A percentile compares a stretch with the other conserved stretches of the same genome.
phyloP scores from a whole-genome alignment of 2,797 vertebrate genomes.

The Cephalopachus bancanus region DNA sequence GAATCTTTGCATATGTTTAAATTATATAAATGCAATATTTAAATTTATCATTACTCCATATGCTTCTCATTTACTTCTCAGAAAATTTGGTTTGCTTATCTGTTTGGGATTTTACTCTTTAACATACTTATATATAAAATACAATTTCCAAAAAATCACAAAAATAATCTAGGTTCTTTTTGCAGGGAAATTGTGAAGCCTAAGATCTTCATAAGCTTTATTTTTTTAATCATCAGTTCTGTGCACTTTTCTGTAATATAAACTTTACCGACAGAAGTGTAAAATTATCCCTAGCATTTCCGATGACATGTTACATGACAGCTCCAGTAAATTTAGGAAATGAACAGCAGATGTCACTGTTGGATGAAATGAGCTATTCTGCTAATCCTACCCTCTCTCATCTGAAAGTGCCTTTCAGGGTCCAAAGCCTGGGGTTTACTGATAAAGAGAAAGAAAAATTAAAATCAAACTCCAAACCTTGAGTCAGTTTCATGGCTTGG shows the following conservation, averaged over 20 bases:
- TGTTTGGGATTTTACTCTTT: constrained; percentile 7
- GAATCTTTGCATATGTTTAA: constrained; percentile 15
- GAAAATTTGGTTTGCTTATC: neutral
- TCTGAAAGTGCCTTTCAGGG: neutral
- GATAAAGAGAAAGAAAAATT: constrained; percentile 10
- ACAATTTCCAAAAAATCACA: neutral
- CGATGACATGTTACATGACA: rapidly evolving
- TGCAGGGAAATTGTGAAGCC: neutral
- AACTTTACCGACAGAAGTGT: neutral
- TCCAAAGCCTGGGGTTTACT: constrained; percentile 60
- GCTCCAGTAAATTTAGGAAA: neutral
- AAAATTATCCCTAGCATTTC: neutral
- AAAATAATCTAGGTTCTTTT: neutral
- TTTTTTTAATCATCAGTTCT: neutral
- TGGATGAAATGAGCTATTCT: constrained; percentile 60
- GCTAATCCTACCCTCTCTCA: neutral
- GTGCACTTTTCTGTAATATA: neutral
- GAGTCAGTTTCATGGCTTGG: constrained; percentile 58
- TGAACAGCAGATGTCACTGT: constrained; percentile 82
- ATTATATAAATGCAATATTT: neutral
- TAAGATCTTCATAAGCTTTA: neutral
- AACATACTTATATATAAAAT: neutral
- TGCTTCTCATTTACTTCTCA: neutral
- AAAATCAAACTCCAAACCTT: constrained; percentile 49
- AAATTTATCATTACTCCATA: neutral